Evolutionary conservation across 2,888 invertebrate genomes (phyloP).

Genomic region (Mythimna albipuncta): DNA sequence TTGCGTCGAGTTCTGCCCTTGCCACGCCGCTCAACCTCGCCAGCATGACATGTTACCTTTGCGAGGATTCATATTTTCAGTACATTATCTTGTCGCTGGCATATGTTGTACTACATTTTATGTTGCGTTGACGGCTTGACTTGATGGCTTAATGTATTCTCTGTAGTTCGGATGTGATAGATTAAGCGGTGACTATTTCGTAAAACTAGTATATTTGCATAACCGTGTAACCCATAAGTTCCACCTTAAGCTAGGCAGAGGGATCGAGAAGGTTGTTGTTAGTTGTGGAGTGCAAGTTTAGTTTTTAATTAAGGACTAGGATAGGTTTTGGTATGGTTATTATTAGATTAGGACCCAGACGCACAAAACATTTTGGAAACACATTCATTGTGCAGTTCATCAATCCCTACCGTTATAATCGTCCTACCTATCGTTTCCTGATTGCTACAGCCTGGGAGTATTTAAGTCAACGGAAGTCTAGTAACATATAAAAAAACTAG

Average conservation of each 20-base stretch:
- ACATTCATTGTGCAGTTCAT: too few species aligned
- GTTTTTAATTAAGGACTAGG: too few species aligned
- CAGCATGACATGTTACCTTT: slow-evolving; percentile 52
- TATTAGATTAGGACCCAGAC: too few species aligned
- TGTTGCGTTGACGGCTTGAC: slow-evolving; percentile 13
- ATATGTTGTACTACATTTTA: slow-evolving; percentile 26
- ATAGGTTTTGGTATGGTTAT: too few species aligned
- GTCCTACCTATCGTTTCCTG: too few species aligned
- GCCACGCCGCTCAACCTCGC: slow-evolving; percentile 61
- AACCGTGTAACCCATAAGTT: not conserved
- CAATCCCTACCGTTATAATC: too few species aligned
- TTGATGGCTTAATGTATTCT: slow-evolving; percentile 37
- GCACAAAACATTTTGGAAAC: too few species aligned
- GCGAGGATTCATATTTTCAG: slow-evolving; percentile 25
- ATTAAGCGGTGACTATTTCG: not conserved
- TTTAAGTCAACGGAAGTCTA: too few species aligned
- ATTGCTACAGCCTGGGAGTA: too few species aligned
- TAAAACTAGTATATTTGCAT: slow-evolving; percentile 1
- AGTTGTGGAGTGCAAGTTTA: too few species aligned
- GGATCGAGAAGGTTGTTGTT: not conserved
- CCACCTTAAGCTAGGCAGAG: not conserved
- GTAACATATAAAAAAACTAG: too few species aligned
- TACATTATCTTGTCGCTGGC: slow-evolving; percentile 41
- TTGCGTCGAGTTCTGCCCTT: slow-evolving; percentile 74
- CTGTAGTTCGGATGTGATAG: slow-evolving; percentile 16